A percentile compares a stretch with the other conserved stretches of the same genome.
Conservation (phyloP, 2,888 invertebrate species). For the Sesamia inferens region DNA sequence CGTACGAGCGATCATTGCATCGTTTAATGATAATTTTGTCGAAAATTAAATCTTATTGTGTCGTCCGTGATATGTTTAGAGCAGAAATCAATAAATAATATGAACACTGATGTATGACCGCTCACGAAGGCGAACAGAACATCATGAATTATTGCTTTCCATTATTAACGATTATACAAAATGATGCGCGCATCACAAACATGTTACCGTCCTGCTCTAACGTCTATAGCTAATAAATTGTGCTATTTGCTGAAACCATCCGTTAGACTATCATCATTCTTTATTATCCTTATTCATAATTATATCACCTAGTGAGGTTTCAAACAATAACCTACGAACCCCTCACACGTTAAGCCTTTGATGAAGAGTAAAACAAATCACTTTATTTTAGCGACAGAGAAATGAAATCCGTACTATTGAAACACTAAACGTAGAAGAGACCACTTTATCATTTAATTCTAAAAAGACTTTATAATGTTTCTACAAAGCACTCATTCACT, state of each 20-base stretch:
- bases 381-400: slow-evolving; percentile 18
- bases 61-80: slow-evolving; percentile 80
- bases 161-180: slow-evolving; percentile 74
- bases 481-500: slow-evolving; percentile 56
- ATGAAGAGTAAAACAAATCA: slow-evolving; percentile 42
- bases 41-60: slow-evolving; percentile 63
- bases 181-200: slow-evolving; percentile 68
- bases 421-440: slow-evolving; percentile 52
- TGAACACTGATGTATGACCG: slow-evolving; percentile 64
- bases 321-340: slow-evolving; percentile 84
- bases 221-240: slow-evolving; percentile 86
- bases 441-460: slow-evolving; percentile 47
- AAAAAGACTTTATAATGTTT: slow-evolving; percentile 50
- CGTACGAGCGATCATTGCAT: slow-evolving; percentile 69
- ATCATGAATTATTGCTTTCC: slow-evolving; percentile 75
- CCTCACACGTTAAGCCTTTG: slow-evolving; percentile 79
- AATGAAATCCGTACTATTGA: slow-evolving; percentile 35
- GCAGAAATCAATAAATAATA: slow-evolving; percentile 60
- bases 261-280: slow-evolving; percentile 75
- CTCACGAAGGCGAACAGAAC: slow-evolving; percentile 63
- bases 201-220: slow-evolving; percentile 71
- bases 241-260: slow-evolving; percentile 83
- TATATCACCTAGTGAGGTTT: slow-evolving; percentile 89
- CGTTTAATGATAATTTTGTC: slow-evolving; percentile 57
- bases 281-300: slow-evolving; percentile 79